These are phyloP conservation scores for Homarus americanus DNA, from an alignment of 1,140 invertebrate genomes.

Conservation along the genomic window DNA sequence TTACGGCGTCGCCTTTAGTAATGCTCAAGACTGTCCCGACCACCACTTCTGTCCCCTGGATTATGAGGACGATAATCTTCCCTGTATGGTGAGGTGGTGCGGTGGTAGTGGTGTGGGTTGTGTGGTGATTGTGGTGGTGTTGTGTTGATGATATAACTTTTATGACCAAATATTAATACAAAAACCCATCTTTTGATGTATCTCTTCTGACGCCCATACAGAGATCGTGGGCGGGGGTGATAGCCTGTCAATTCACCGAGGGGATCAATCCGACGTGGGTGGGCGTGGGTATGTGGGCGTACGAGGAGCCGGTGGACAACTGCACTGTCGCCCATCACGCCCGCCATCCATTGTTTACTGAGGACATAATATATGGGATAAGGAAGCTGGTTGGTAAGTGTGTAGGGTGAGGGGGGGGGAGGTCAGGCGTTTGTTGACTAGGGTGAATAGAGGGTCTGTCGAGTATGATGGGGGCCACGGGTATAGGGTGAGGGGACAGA, in stretches of 20 bases:
- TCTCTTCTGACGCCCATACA: background rate
- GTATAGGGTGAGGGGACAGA: too few species aligned
- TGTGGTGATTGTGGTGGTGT: too few species aligned
- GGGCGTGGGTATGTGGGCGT: constrained; percentile 43
- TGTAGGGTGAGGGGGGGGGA: too few species aligned
- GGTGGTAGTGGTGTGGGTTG: too few species aligned
- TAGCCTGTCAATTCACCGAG: constrained; percentile 31
- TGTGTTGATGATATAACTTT: too few species aligned
- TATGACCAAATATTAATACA: too few species aligned
- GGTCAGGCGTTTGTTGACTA: too few species aligned
- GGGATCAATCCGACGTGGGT: constrained; percentile 19
- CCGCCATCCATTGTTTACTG: constrained; percentile 10
- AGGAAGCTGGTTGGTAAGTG: too few species aligned
- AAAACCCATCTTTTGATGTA: too few species aligned
- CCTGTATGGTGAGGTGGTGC: constrained; percentile 29
- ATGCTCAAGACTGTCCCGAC: background rate
- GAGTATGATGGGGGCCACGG: too few species aligned
- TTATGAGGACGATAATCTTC: background rate
- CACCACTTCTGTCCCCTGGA: background rate
- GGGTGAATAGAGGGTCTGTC: too few species aligned
- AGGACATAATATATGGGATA: constrained; percentile 1
- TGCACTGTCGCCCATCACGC: background rate
- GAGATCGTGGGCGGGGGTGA: constrained; percentile 34
- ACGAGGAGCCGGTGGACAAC: background rate
- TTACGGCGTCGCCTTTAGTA: background rate